A percentile compares a stretch with the other conserved stretches of the same genome.
phyloP scores from a whole-genome alignment of 2,797 vertebrate genomes.

The Rhodeus uyekii region DNA sequence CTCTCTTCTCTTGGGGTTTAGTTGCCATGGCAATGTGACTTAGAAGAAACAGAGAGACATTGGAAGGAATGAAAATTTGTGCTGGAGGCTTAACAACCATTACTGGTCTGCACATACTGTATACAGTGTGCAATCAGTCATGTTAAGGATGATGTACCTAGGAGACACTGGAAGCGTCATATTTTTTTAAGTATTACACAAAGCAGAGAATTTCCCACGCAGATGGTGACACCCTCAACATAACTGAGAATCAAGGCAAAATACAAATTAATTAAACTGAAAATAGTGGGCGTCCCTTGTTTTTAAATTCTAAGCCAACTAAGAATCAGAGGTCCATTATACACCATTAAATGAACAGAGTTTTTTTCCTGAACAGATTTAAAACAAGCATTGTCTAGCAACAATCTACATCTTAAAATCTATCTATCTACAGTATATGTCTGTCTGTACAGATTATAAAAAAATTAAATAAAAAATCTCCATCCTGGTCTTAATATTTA shows the following conservation, averaged over 20 bases:
- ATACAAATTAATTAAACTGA: neutral
- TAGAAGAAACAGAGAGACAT: constrained; percentile 65
- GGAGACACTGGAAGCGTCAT: neutral
- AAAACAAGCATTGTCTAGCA: no score
- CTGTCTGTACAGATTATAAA: neutral
- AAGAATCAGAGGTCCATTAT: no score
- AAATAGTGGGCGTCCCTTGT: neutral
- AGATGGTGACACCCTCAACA: neutral
- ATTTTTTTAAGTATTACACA: constrained; percentile 15
- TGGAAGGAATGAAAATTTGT: constrained; percentile 70
- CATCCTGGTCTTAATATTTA: neutral
- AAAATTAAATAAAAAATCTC: no score
- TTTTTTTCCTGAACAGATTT: no score
- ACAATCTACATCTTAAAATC: no score
- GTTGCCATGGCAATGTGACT: constrained; percentile 78
- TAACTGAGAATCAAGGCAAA: neutral
- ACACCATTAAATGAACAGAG: no score
- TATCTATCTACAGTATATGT: no score
- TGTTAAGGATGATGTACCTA: neutral
- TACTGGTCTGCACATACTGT: constrained; percentile 61
- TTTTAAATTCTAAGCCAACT: no score
- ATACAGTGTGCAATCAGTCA: constrained; percentile 39
- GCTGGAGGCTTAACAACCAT: constrained; percentile 62
- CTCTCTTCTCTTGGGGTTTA: constrained; percentile 68
- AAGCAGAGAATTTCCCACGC: neutral